These are phyloP conservation scores for Tetragonula clypearis DNA, from an alignment of 1,140 invertebrate genomes.

Conservation along the genomic window DNA sequence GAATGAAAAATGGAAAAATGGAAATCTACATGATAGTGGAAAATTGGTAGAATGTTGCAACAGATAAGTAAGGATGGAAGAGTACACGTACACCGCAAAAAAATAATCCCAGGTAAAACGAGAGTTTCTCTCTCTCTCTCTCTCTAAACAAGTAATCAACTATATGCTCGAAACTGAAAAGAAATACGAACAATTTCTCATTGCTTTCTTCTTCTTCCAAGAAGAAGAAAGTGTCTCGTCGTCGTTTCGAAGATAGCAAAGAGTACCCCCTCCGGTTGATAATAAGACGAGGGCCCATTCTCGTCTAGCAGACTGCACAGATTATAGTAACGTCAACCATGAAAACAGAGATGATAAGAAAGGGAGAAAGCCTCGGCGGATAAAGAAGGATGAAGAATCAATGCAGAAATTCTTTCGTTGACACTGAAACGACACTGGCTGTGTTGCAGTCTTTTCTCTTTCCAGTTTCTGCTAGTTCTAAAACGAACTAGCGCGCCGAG, in stretches of 20 bases:
- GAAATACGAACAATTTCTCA: not conserved
- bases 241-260: not conserved
- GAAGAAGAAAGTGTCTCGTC: too few relatives aligned
- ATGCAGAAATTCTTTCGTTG: not conserved
- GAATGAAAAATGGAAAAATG: not conserved
- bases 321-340: constrained; percentile 1
- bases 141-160: constrained; percentile 33
- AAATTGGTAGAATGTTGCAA: constrained; percentile 36
- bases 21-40: constrained; percentile 24
- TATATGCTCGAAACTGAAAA: not conserved
- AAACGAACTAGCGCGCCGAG: not conserved
- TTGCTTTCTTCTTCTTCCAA: not conserved
- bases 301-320: constrained; percentile 5
- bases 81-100: too few relatives aligned
- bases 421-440: not conserved
- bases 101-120: not conserved
- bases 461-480: not conserved
- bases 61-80: constrained; percentile 22
- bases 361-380: not conserved
- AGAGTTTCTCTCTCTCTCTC: not conserved
- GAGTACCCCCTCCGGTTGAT: not conserved
- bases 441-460: not conserved
- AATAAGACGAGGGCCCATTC: constrained; percentile 25
- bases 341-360: constrained; percentile 22
- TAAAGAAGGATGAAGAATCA: not conserved